A percentile compares a stretch with the other conserved stretches of the same genome.
phyloP scores from a whole-genome alignment of 2,113 vertebrate species.

The Sclerurus mexicanus region DNA sequence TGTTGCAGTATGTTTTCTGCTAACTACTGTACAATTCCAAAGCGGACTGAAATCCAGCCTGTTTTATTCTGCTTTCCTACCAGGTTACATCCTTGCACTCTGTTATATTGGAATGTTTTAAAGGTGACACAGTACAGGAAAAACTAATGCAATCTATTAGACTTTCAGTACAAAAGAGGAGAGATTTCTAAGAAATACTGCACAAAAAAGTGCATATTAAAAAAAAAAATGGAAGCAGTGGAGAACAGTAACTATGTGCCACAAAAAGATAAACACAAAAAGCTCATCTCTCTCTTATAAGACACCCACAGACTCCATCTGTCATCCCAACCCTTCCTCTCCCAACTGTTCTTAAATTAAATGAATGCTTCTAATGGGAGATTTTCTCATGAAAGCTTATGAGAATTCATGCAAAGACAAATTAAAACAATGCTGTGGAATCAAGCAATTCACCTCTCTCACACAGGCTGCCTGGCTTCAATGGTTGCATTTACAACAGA shows the following conservation, averaged over 20 bases:
- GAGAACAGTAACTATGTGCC: conserved; percentile 6
- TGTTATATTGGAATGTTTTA: conserved; percentile 20
- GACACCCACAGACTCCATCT: conserved; percentile 76
- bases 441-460: conserved; percentile 54
- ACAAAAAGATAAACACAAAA: conserved; percentile 58
- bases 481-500: neutral
- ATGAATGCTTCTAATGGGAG: conserved; percentile 71
- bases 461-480: conserved; percentile 24
- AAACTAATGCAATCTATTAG: conserved; percentile 52
- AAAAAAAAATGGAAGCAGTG: conserved; percentile 23
- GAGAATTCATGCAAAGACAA: conserved; percentile 74
- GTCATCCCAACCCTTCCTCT: conserved; percentile 81
- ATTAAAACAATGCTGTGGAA: conserved; percentile 72
- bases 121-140: conserved; percentile 34
- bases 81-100: neutral
- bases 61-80: neutral
- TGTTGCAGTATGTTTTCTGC: neutral
- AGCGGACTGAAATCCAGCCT: neutral
- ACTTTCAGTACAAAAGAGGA: conserved; percentile 18
- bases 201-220: conserved; percentile 32
- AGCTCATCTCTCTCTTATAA: conserved; percentile 68
- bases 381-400: conserved; percentile 76
- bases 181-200: conserved; percentile 51
- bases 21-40: neutral
- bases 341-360: conserved; percentile 78